A percentile compares a stretch with the other conserved stretches of the same genome.
These are phyloP conservation scores for Stenodema calcarata DNA, from an alignment of 2,888 invertebrate species.

Conservation along the genomic window DNA sequence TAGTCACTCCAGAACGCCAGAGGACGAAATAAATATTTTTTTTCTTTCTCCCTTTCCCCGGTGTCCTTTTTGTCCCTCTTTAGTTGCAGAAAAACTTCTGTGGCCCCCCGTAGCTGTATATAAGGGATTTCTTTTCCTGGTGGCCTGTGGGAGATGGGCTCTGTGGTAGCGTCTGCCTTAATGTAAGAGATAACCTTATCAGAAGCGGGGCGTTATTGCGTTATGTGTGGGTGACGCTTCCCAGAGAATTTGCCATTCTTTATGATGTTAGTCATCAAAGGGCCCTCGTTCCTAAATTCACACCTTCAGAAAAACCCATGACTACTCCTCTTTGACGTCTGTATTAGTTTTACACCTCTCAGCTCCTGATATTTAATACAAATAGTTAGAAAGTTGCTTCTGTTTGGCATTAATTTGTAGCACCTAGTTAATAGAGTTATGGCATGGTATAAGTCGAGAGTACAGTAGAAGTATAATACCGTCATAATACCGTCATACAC, in stretches of 20 bases:
- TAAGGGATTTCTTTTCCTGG: background rate
- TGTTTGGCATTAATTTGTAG: too few relatives aligned
- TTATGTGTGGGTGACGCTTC: background rate
- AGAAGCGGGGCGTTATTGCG: slow-evolving; percentile 2
- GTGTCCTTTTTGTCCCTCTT: background rate
- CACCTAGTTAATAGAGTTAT: too few relatives aligned
- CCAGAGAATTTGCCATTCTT: background rate
- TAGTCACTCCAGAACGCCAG: background rate
- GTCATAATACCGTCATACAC: too few relatives aligned
- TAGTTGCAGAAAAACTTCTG: background rate
- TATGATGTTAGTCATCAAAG: slow-evolving; percentile 1
- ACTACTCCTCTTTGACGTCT: background rate
- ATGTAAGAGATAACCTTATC: slow-evolving; percentile 15
- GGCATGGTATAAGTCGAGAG: too few relatives aligned
- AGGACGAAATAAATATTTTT: background rate
- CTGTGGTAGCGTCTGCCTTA: background rate
- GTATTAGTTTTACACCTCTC: too few relatives aligned
- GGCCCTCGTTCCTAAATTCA: background rate
- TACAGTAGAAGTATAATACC: too few relatives aligned
- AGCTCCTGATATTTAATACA: too few relatives aligned
- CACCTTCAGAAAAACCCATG: background rate
- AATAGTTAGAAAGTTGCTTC: too few relatives aligned
- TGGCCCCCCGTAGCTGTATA: background rate
- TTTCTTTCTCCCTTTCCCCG: background rate
- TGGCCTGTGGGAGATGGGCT: background rate